Conservation (phyloP, 2,113 vertebrate species). For the Siniperca chuatsi region DNA sequence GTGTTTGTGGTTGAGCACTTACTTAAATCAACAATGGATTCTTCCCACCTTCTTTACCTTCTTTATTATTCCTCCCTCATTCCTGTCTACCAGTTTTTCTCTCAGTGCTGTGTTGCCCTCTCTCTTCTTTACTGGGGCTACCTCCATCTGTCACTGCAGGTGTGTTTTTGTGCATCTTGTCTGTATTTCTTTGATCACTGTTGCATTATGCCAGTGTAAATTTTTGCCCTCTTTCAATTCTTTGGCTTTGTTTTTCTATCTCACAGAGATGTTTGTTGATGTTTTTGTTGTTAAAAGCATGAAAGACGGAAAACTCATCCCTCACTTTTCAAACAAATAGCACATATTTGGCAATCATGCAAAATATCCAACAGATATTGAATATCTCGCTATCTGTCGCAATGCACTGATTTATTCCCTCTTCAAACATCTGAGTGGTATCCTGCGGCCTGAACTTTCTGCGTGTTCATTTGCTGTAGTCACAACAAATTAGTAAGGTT, state of each 20-base stretch:
- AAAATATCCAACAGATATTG: conserved; percentile 60
- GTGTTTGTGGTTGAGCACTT: conserved; percentile 39
- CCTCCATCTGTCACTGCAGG: conserved; percentile 73
- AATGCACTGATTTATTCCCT: conserved; percentile 46
- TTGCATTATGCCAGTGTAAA: conserved; percentile 57
- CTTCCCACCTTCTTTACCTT: conserved; percentile 52
- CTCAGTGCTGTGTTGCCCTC: conserved; percentile 25
- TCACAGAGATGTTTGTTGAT: conserved; percentile 49
- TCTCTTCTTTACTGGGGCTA: conserved; percentile 43
- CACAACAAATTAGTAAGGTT: conserved; percentile 45
- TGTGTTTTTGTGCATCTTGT: conserved; percentile 60
- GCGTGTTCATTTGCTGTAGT: conserved; percentile 44
- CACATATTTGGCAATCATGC: conserved; percentile 52
- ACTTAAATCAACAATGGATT: conserved; percentile 53
- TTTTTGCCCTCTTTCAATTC: conserved; percentile 59
- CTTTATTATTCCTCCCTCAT: conserved; percentile 64
- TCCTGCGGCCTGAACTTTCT: conserved; percentile 41
- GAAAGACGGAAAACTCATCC: conserved; percentile 56
- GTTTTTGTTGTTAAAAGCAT: conserved; percentile 62
- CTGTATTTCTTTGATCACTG: conserved; percentile 71
- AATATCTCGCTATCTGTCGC: conserved; percentile 48
- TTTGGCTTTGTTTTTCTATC: conserved; percentile 70
- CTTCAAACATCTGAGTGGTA: conserved; percentile 55
- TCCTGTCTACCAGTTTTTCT: conserved; percentile 25
- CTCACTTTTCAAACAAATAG: conserved; percentile 60